phyloP scores from a whole-genome alignment of 2,797 vertebrate genomes.

The Ptychobarbus kaznakovi region DNA sequence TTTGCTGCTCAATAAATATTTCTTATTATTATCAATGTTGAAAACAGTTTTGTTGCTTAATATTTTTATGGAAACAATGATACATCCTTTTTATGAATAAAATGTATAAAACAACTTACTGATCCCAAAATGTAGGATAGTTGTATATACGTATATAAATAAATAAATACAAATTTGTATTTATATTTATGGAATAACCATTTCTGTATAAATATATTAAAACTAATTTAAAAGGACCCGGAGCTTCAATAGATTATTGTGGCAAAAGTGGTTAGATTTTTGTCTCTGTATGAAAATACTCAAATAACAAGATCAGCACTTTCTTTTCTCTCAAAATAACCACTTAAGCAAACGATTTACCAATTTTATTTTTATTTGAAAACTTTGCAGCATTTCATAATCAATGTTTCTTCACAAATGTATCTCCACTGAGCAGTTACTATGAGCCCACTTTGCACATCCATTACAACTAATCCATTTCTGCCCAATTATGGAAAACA shows the following conservation, averaged over 20 bases:
- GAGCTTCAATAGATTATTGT: not conserved
- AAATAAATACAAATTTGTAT: not conserved
- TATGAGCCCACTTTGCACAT: constrained; percentile 15
- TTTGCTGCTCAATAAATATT: not conserved
- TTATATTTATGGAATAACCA: not conserved
- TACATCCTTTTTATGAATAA: not conserved
- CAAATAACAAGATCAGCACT: too few relatives aligned
- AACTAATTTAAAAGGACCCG: not conserved
- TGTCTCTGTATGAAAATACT: not conserved
- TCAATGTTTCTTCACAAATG: not conserved
- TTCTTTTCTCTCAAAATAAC: not conserved
- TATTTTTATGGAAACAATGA: not conserved
- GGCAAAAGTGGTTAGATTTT: not conserved
- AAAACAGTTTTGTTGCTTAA: not conserved
- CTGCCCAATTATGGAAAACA: not conserved
- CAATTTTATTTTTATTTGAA: constrained; percentile 1
- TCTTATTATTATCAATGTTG: not conserved
- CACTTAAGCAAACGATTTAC: not conserved
- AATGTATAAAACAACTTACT: not conserved
- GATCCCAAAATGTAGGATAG: not conserved
- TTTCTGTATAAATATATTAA: not conserved
- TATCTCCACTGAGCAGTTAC: not conserved
- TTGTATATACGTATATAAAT: too few relatives aligned
- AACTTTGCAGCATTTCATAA: not conserved
- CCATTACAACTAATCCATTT: not conserved